These are phyloP conservation scores for Pyrgus malvae DNA, from an alignment of 2,888 invertebrate genomes.

Conservation along the genomic window DNA sequence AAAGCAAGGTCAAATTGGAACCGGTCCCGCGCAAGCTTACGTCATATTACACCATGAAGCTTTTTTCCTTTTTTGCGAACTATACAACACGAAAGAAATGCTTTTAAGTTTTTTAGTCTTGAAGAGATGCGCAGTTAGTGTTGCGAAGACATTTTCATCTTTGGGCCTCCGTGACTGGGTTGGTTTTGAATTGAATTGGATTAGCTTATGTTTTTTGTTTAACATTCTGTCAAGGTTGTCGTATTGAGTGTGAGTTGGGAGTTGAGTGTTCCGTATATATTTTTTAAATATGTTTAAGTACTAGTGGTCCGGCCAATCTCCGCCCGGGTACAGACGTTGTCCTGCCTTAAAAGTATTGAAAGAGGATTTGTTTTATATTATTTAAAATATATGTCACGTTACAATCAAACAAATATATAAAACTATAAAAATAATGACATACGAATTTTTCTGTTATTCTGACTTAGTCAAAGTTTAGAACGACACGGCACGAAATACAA, in stretches of 20 bases:
- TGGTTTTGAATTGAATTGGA: slow-evolving; percentile 1
- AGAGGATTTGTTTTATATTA: no score
- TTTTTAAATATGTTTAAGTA: not conserved
- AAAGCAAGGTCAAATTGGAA: slow-evolving; percentile 36
- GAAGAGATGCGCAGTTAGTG: slow-evolving; percentile 3
- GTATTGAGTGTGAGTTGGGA: slow-evolving; percentile 1
- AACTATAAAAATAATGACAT: no score
- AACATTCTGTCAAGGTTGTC: slow-evolving; percentile 18
- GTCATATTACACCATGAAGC: slow-evolving; percentile 48
- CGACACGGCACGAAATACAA: no score
- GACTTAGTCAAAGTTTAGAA: no score
- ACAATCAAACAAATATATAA: no score
- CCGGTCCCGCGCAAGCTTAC: slow-evolving; percentile 44
- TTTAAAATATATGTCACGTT: no score
- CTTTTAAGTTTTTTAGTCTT: slow-evolving; percentile 39
- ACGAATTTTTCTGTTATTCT: no score
- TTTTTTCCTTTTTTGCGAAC: slow-evolving; percentile 40
- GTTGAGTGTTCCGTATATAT: slow-evolving; percentile 24
- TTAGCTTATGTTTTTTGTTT: slow-evolving; percentile 2
- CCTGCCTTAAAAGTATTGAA: no score
- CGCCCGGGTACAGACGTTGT: no score
- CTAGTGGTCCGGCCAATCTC: no score
- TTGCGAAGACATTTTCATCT: slow-evolving; percentile 5
- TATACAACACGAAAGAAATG: slow-evolving; percentile 50
- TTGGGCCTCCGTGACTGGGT: not conserved